These are phyloP conservation scores for Caenorhabditis briggsae DNA, from an alignment of 1,140 invertebrate species.

Conservation along the genomic window DNA sequence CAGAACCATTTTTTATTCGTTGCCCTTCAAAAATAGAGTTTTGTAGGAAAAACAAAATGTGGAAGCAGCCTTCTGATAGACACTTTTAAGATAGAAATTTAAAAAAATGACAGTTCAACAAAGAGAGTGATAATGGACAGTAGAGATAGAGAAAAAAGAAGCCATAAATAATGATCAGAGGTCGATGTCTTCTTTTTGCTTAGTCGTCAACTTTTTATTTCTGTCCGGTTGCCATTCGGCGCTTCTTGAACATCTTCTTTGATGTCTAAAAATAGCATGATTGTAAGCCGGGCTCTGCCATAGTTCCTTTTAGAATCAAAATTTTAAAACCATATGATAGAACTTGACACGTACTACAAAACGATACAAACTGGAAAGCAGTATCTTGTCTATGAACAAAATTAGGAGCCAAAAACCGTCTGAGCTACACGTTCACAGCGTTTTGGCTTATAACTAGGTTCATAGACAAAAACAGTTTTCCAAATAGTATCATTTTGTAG, in stretches of 20 bases:
- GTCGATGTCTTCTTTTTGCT: slow-evolving; percentile 5
- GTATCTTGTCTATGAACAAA: no score
- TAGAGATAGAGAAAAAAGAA: background rate
- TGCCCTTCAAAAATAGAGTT: background rate
- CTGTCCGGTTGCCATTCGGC: background rate
- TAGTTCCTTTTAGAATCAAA: no score
- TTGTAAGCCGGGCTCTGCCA: no score
- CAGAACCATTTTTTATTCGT: background rate
- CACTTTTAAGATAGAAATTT: background rate
- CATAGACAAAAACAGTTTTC: no score
- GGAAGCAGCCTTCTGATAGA: slow-evolving; percentile 12
- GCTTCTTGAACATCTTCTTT: background rate
- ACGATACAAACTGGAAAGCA: no score
- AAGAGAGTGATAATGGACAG: slow-evolving; percentile 25
- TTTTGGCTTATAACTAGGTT: no score
- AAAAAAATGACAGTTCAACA: background rate
- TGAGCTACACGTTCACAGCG: no score
- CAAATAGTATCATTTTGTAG: no score
- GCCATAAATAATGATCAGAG: slow-evolving; percentile 52
- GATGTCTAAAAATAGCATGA: no score
- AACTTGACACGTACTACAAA: no score
- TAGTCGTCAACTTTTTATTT: background rate
- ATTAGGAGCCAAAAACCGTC: no score
- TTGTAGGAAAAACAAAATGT: background rate
- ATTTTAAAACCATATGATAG: no score